Conservation (phyloP, 2,797 vertebrate species). For the Mastacembelus armatus region DNA sequence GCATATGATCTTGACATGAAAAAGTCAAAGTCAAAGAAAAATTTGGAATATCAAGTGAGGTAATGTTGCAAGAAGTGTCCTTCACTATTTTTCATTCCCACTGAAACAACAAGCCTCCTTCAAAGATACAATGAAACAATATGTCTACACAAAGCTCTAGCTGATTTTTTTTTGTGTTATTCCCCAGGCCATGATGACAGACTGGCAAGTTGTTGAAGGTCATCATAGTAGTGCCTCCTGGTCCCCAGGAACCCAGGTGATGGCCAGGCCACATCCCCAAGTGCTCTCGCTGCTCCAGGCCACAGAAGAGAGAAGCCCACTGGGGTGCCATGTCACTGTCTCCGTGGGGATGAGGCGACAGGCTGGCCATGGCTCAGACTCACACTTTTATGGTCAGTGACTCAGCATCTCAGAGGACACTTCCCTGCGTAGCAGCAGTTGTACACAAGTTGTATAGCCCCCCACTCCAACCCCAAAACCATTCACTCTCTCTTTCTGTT, state of each 20-base stretch:
- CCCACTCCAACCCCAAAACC: slow-evolving; percentile 46
- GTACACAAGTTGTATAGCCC: slow-evolving; percentile 83
- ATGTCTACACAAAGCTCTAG: slow-evolving; percentile 66
- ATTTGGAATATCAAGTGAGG: slow-evolving; percentile 36
- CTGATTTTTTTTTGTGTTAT: slow-evolving; percentile 64
- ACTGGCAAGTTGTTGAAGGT: slow-evolving; percentile 83
- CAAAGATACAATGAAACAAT: slow-evolving; percentile 66
- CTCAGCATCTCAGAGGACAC: slow-evolving; percentile 85
- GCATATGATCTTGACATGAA: slow-evolving; percentile 5
- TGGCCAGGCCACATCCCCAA: slow-evolving; percentile 76
- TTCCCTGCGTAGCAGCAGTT: slow-evolving; percentile 80
- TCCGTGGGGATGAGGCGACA: slow-evolving; percentile 83
- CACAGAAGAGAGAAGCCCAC: slow-evolving; percentile 75
- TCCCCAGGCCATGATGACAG: slow-evolving; percentile 78
- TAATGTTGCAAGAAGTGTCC: slow-evolving; percentile 42
- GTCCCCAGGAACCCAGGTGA: slow-evolving; percentile 79
- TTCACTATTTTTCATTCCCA: slow-evolving; percentile 48
- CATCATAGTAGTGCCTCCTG: slow-evolving; percentile 72
- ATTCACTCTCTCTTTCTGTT: slow-evolving; percentile 61
- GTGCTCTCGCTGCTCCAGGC: slow-evolving; percentile 72
- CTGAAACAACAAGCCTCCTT: slow-evolving; percentile 58
- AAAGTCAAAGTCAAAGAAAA: slow-evolving; percentile 13
- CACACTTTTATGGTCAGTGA: slow-evolving; percentile 89
- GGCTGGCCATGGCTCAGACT: slow-evolving; percentile 84
- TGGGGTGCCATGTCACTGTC: slow-evolving; percentile 69